These are phyloP conservation scores for Thinocorus orbignyianus DNA, from an alignment of 2,113 vertebrate genomes.

Conservation along the genomic window DNA sequence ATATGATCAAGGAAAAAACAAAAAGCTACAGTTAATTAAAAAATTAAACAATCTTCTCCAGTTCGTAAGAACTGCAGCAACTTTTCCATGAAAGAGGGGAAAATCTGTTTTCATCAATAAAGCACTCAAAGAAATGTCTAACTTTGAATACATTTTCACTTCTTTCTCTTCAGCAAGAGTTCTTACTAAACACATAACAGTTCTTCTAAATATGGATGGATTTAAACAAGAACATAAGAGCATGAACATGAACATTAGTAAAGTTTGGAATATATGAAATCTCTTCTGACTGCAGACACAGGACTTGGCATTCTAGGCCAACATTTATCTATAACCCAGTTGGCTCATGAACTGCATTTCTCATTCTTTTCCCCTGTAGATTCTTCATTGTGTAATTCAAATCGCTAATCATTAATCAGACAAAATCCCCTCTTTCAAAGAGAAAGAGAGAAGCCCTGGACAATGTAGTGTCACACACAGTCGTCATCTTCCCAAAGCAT, in stretches of 20 bases:
- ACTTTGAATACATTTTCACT: not conserved
- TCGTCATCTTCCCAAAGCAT: not conserved
- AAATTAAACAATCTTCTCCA: not conserved
- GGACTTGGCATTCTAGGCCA: not conserved
- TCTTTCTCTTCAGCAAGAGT: not conserved
- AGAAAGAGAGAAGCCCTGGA: not conserved
- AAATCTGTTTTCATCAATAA: not conserved
- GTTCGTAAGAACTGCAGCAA: not conserved
- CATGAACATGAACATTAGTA: not conserved
- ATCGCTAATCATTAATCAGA: not conserved
- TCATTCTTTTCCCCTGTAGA: not conserved
- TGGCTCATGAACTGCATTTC: not conserved
- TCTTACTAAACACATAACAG: not conserved
- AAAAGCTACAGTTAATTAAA: not conserved
- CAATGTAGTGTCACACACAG: not conserved
- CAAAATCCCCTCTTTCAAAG: not conserved
- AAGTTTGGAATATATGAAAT: not conserved
- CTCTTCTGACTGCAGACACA: not conserved
- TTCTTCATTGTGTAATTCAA: not conserved
- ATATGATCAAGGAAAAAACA: not conserved
- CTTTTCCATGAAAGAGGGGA: not conserved
- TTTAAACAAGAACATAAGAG: not conserved
- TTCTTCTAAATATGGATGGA: not conserved
- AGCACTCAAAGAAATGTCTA: not conserved
- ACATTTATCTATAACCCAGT: not conserved